Evolutionary conservation across 2,113 vertebrate genomes (phyloP).

Genomic region (Chloroceryle aenea): DNA sequence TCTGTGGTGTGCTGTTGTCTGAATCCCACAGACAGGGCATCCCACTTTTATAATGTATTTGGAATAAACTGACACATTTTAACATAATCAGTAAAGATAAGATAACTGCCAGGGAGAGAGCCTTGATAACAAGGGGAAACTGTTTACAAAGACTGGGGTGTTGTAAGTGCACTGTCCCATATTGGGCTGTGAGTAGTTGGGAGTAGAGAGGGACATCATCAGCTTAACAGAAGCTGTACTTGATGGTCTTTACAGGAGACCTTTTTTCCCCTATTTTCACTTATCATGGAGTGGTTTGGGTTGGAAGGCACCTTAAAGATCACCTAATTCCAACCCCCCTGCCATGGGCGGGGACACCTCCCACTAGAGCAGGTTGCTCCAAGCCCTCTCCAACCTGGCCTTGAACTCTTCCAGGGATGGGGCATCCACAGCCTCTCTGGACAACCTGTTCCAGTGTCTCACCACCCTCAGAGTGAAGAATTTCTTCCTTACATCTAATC

Average conservation of each 20-base stretch:
- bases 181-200: fast-evolving
- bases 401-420: too few relatives aligned
- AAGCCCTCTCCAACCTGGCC: too few relatives aligned
- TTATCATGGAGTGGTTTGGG: not conserved
- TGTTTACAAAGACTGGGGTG: not conserved
- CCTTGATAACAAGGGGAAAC: not conserved
- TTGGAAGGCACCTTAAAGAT: too few relatives aligned
- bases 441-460: too few relatives aligned
- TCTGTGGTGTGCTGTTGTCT: not conserved
- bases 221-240: not conserved
- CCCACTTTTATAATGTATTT: not conserved
- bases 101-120: not conserved
- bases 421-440: too few relatives aligned
- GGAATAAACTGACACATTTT: not conserved
- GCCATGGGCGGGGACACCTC: too few relatives aligned
- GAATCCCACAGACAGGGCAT: not conserved
- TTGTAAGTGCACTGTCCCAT: not conserved
- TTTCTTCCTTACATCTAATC: too few relatives aligned
- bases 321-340: too few relatives aligned
- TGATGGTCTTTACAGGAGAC: not conserved
- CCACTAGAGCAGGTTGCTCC: too few relatives aligned
- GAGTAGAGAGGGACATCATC: not conserved
- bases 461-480: too few relatives aligned
- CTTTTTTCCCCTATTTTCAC: not conserved
- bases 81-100: not conserved